These are phyloP conservation scores for Chamaea fasciata DNA, from an alignment of 2,113 vertebrate species.

Conservation along the genomic window DNA sequence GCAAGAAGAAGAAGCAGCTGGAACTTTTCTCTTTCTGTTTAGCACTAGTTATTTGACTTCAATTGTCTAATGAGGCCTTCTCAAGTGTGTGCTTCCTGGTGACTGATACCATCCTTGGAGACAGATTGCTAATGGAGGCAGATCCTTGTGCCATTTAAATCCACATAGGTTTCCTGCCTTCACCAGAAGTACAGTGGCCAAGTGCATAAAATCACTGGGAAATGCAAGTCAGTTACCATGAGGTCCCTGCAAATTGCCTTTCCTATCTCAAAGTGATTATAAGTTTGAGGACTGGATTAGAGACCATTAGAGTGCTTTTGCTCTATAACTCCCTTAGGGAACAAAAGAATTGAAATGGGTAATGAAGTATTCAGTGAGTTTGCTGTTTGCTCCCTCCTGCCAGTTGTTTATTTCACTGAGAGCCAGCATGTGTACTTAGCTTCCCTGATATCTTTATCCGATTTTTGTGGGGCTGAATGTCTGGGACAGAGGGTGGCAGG, in stretches of 20 bases:
- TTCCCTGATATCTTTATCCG: neutral
- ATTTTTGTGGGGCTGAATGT: neutral
- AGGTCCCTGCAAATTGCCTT: neutral
- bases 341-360: neutral
- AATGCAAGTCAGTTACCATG: neutral
- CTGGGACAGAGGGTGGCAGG: neutral
- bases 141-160: neutral
- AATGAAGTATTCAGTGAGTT: neutral
- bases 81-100: neutral
- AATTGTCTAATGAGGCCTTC: rapidly evolving
- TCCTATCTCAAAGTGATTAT: neutral
- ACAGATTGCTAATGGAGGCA: neutral
- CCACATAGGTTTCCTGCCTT: neutral
- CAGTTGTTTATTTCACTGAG: neutral
- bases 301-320: neutral
- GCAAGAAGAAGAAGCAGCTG: neutral
- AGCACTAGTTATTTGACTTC: neutral
- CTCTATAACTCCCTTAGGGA: neutral
- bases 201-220: neutral
- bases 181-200: neutral
- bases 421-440: neutral
- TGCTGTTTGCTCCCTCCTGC: neutral
- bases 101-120: neutral
- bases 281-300: neutral
- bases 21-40: neutral